Evolutionary conservation across 2,888 invertebrate genomes (phyloP), one percentile per base, ranked within the genome.

Genomic region (Tetragonisca angustula): DNA sequence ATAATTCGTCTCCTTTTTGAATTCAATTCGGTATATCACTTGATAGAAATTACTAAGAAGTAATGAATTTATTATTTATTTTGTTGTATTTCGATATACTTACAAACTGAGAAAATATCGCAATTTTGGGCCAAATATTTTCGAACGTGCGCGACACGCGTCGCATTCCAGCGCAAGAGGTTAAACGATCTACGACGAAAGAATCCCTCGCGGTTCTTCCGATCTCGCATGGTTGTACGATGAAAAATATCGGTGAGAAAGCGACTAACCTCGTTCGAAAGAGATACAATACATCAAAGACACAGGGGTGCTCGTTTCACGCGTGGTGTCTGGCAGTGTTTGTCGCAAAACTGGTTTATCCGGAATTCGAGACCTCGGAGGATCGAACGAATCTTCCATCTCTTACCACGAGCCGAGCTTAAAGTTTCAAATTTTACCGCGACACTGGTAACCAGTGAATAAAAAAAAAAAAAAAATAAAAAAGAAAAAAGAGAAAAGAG

Each of bases 291-390:
- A 11, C 54, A 64, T 71, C 56, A 56, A 64, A 56, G 74, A 36
- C 73, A 56, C 56, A 50, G 56, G 54, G 49, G 43, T 49, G 43
- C 59, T 43, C 59, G 61, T 59, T 68, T 76, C 75, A 36, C 74
- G 75, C 75, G 24, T 68, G 15, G 21, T 79, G 79, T 68, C 70
- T 52, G 65, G 50, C 43, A 43, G 54, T 52, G 74, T 72, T 64
- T 65, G 75, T 54, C 70, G 65, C 72, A 70, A 43, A 84, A 83
- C 84, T 84, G 83, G 83, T 83, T 84, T 84, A 78, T 74, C 84
- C 83, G 56, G 84, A 83, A 83, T 83, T 56, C 62, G 50, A 83
- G 65, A 67, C n/a, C 56, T n/a, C 56, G 36, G 50, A 69, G 77
- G 61, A 83, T 69, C 83, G 64, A 77, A 27, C 61, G 61, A 43